Evolutionary conservation across 2,888 invertebrate genomes (phyloP).

Genomic region (Chymomyza amoena): DNA sequence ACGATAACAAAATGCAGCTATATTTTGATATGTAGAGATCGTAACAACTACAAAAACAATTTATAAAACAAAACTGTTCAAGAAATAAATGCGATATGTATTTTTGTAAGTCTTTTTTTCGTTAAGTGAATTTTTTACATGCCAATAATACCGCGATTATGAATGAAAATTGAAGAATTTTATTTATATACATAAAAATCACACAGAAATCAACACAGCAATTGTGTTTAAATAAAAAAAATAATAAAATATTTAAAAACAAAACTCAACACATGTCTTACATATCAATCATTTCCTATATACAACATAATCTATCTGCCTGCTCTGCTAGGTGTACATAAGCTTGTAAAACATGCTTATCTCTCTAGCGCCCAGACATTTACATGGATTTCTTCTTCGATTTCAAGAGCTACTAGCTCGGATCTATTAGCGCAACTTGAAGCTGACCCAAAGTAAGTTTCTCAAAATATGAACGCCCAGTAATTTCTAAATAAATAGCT

Average conservation of each 20-base stretch:
- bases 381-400: background rate
- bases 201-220: slow-evolving; percentile 39
- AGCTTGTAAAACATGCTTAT: background rate
- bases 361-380: background rate
- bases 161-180: slow-evolving; percentile 36
- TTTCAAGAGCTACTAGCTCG: background rate
- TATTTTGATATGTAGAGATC: slow-evolving; percentile 24
- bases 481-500: background rate
- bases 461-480: background rate
- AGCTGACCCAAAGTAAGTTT: background rate
- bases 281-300: background rate
- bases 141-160: slow-evolving; percentile 56
- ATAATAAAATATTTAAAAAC: slow-evolving; percentile 35
- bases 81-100: slow-evolving; percentile 65
- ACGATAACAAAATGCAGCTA: slow-evolving; percentile 24
- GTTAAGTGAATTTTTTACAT: slow-evolving; percentile 57
- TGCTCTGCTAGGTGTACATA: background rate
- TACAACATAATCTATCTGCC: background rate
- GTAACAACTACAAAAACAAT: background rate
- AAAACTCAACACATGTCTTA: background rate
- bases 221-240: slow-evolving; percentile 61
- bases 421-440: too few relatives aligned
- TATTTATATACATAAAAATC: slow-evolving; percentile 31
- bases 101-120: slow-evolving; percentile 69
- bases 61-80: slow-evolving; percentile 44